Percentiles rank a stretch among this genome's conserved stretches.
phyloP scores from a whole-genome alignment of 1,140 invertebrate species.

The Drosophila melanogaster region DNA sequence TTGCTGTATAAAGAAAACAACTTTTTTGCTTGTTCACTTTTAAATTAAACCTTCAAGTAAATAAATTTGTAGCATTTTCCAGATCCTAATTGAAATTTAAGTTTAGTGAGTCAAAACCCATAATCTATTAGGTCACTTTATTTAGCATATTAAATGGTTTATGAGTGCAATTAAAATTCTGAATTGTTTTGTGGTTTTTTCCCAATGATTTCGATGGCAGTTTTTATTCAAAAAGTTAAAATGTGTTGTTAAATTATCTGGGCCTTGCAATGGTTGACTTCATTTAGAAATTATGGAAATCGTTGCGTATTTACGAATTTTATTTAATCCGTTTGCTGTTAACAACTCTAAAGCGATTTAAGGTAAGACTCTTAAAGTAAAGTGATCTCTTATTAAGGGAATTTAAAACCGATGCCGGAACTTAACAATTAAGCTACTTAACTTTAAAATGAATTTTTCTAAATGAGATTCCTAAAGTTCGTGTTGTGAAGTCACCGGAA shows the following conservation, averaged over 20 bases:
- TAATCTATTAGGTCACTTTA: not conserved
- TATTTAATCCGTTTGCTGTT: too few species aligned
- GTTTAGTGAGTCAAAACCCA: not conserved
- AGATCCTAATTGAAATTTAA: not conserved
- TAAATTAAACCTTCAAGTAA: too few species aligned
- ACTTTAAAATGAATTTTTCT: not conserved
- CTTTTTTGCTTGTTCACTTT: too few species aligned
- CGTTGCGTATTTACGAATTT: too few species aligned
- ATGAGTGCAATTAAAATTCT: not conserved
- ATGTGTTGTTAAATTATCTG: not conserved
- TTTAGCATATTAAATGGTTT: not conserved
- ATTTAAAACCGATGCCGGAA: too few species aligned
- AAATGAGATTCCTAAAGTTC: not conserved
- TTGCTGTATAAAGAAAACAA: too few species aligned
- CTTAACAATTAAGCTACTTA: too few species aligned
- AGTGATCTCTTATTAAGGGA: too few species aligned
- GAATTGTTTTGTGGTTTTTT: not conserved
- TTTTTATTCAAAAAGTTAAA: not conserved
- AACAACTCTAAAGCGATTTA: too few species aligned
- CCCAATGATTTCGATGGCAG: too few species aligned
- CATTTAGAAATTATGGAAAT: not conserved
- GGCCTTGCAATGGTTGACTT: not conserved
- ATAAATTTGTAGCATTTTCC: too few species aligned
- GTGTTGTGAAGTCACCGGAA: not conserved
- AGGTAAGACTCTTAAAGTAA: too few species aligned